Evolutionary conservation across 2,888 invertebrate species (phyloP).

Genomic region (Auanema sp.): DNA sequence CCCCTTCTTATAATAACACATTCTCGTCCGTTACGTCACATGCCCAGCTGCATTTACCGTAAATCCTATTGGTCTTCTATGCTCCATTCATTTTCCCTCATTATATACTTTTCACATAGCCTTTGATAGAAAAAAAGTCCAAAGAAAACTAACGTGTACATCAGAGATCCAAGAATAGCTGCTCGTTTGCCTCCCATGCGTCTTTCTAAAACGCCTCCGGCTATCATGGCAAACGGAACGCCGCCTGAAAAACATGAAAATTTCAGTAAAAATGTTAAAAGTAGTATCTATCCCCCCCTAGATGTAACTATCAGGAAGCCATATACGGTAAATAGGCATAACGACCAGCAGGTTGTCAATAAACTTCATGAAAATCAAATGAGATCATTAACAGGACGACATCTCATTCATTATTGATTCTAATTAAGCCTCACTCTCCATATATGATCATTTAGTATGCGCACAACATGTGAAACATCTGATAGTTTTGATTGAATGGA

Average conservation of each 20-base stretch:
- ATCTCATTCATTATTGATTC: no score
- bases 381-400: no score
- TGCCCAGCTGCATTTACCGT: neutral
- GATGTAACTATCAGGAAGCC: neutral
- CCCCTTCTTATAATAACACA: no score
- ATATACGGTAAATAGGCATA: neutral
- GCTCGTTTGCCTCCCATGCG: constrained; percentile 52
- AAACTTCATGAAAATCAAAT: no score
- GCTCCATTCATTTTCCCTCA: neutral
- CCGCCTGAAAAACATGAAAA: constrained; percentile 54
- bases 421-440: no score
- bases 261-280: neutral
- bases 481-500: no score
- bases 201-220: constrained; percentile 54
- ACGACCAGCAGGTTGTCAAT: neutral
- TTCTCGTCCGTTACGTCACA: no score
- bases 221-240: constrained; percentile 58
- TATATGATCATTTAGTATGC: no score
- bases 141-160: constrained; percentile 50
- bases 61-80: neutral
- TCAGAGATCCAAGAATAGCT: constrained; percentile 42
- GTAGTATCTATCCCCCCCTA: neutral
- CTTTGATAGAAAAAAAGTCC: constrained; percentile 1
- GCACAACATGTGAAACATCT: no score
- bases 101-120: constrained; percentile 8